Evolutionary conservation across 2,888 invertebrate genomes (phyloP).

Genomic region (Volucella inflata): DNA sequence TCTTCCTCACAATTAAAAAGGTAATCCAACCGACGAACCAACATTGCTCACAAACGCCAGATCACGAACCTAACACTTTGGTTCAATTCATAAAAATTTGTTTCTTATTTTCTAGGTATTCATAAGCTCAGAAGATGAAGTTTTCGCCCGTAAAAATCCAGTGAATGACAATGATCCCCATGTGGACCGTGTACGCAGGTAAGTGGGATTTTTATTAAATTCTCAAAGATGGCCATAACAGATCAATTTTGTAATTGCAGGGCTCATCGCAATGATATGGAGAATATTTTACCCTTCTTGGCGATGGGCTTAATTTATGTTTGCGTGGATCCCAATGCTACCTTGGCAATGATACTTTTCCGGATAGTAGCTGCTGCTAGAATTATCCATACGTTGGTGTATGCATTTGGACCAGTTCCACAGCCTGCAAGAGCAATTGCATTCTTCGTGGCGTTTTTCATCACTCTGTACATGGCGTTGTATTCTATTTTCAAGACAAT

Average conservation of each 20-base stretch:
- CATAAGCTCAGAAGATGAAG: slow-evolving; percentile 83
- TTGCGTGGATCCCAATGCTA: slow-evolving; percentile 85
- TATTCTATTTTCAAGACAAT: slow-evolving; percentile 47
- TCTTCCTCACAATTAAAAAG: slow-evolving; percentile 52
- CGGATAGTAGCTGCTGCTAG: slow-evolving; percentile 85
- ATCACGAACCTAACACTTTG: slow-evolving; percentile 3
- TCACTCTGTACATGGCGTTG: slow-evolving; percentile 84
- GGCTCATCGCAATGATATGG: slow-evolving; percentile 88
- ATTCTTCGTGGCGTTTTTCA: slow-evolving; percentile 83
- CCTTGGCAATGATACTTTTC: slow-evolving; percentile 85
- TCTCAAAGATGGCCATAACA: not conserved
- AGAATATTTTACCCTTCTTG: slow-evolving; percentile 87
- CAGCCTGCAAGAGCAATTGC: slow-evolving; percentile 85
- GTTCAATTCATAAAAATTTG: slow-evolving; percentile 24
- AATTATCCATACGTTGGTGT: slow-evolving; percentile 86
- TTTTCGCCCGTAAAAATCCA: slow-evolving; percentile 77
- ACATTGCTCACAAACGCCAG: not conserved
- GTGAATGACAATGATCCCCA: slow-evolving; percentile 83
- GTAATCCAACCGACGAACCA: slow-evolving; percentile 39
- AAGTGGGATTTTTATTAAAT: slow-evolving; percentile 50
- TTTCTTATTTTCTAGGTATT: slow-evolving; percentile 80
- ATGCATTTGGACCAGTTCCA: slow-evolving; percentile 86
- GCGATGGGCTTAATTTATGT: slow-evolving; percentile 86
- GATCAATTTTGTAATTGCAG: slow-evolving; percentile 82
- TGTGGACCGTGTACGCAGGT: slow-evolving; percentile 85